Base-by-base conservation (phyloP, 2,113 vertebrate species). In the Zosterops pallidus region DNA sequence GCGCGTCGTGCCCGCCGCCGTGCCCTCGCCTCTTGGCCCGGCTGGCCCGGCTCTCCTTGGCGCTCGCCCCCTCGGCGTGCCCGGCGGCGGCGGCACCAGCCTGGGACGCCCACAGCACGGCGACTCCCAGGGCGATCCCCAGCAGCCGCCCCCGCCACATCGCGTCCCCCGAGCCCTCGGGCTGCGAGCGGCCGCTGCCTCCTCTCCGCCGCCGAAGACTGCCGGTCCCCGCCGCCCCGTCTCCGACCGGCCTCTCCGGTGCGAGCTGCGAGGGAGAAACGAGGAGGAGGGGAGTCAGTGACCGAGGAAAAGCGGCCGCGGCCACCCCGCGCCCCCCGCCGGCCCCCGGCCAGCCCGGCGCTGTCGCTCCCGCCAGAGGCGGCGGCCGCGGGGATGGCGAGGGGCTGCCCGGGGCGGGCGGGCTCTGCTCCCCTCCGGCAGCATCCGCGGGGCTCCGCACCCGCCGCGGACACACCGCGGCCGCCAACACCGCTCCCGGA, bases 21-120 rank as follows among this genome's bases (percentile, higher is more conserved):
- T 97, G 97, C 75, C 98, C 99, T 96, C 98, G 98, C 97, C 99
- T 98, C 98, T 99, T 99, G 92, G 99, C 98, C 96, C 99, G 98
- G 97, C 97, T 99, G 96, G 98, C 98, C 96, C 98, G 96, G 94
- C 97, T 97, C 94, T 98, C 98, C 96, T 97, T 98, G 91, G 53
- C 95, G 80, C 86, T 98, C 90, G 89, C 97, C 74, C 97, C 93
- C 92, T 97, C 97, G 94, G 96, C 55, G 85, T 97, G 97, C 92
- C 95, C 95, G 37, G 97, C 97, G 49, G 98, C 94, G 95, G 94
- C 97, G 75, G 96, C 79, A 95, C 96, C 97, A 74, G 97, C 89
- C 87, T 97, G 97, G 87, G 98, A 97, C 92, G 97, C 97, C 95
- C 98, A 92, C 83, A 98, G 94, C 90, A 98, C 98, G 87, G 97